A percentile compares a stretch with the other conserved stretches of the same genome.
phyloP scores from a whole-genome alignment of 2,797 vertebrate genomes.

The Anas georgica region DNA sequence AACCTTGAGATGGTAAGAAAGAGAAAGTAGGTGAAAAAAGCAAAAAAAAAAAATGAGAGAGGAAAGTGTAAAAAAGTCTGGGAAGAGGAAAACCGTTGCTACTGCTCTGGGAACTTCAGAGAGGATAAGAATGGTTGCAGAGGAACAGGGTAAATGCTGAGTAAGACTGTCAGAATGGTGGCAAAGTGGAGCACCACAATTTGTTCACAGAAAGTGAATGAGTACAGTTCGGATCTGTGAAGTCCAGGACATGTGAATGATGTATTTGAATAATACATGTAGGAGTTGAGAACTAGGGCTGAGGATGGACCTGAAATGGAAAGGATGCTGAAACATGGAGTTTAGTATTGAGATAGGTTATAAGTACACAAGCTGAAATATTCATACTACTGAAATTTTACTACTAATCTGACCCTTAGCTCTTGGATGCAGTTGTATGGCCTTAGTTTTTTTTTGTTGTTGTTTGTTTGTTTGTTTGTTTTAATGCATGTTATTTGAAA shows the following conservation, averaged over 20 bases:
- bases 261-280: not conserved
- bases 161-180: not conserved
- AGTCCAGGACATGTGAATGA: not conserved
- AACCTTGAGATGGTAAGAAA: not conserved
- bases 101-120: not conserved
- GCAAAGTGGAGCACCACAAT: not conserved
- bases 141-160: not conserved
- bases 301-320: not conserved
- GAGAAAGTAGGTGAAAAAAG: not conserved
- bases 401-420: not conserved
- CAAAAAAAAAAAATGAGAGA: not conserved
- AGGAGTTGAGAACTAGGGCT: not conserved
- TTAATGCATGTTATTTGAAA: not conserved
- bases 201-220: not conserved
- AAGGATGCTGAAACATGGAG: not conserved
- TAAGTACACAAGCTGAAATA: not conserved
- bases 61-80: not conserved
- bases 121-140: rapidly evolving
- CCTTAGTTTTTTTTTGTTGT: not conserved
- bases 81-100: not conserved
- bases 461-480: not conserved
- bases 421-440: not conserved
- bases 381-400: not conserved
- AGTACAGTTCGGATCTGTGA: not conserved
- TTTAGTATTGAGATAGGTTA: not conserved